Percentiles rank a stretch among this genome's conserved stretches.
These are phyloP conservation scores for Synergus japonicus DNA, from an alignment of 2,888 invertebrate genomes.

Conservation along the genomic window DNA sequence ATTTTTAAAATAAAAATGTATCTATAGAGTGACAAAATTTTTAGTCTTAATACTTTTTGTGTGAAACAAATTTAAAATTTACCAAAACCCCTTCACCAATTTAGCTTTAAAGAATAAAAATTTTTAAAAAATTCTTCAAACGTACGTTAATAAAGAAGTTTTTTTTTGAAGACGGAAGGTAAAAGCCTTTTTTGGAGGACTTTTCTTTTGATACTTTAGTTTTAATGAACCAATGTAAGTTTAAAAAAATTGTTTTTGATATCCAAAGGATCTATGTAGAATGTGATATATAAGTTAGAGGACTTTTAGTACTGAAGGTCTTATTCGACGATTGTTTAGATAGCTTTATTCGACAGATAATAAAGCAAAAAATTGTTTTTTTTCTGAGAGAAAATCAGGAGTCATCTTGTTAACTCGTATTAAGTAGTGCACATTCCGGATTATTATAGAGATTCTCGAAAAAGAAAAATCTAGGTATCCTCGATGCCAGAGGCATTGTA, in stretches of 20 bases:
- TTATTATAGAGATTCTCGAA: slow-evolving; percentile 55
- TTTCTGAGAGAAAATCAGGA: background rate
- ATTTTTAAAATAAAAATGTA: no score
- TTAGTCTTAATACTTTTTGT: no score
- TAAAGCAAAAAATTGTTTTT: background rate
- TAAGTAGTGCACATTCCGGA: slow-evolving; percentile 65
- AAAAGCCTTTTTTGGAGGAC: no score
- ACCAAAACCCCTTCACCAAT: no score
- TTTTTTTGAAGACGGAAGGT: no score
- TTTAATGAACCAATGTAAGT: no score
- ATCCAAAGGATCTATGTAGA: no score
- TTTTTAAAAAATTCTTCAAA: no score
- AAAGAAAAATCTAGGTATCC: slow-evolving; percentile 58
- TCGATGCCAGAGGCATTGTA: slow-evolving; percentile 69
- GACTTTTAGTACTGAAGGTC: background rate
- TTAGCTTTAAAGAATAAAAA: background rate
- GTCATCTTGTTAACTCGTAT: slow-evolving; percentile 26
- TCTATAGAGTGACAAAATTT: no score
- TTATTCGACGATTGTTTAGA: background rate
- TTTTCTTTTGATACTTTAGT: no score
- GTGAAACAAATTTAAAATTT: no score
- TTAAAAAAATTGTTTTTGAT: no score
- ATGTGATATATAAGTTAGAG: background rate
- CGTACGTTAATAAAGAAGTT: background rate
- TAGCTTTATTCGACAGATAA: slow-evolving; percentile 11